Percentiles rank a stretch among this genome's conserved stretches.
These are phyloP conservation scores for Ectropis grisescens DNA, from an alignment of 1,140 invertebrate genomes.

Conservation along the genomic window DNA sequence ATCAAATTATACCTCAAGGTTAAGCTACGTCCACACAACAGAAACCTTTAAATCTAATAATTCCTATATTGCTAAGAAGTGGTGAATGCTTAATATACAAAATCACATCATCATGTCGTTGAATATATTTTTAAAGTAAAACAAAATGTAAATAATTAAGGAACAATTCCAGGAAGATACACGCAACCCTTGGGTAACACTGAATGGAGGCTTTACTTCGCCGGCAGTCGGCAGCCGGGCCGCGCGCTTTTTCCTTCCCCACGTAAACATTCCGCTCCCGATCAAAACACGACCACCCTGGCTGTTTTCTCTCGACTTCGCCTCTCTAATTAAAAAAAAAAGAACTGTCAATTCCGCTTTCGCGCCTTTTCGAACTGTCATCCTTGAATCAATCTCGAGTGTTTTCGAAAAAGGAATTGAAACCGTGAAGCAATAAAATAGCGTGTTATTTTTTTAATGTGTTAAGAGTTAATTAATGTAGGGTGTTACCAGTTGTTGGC, in stretches of 20 bases:
- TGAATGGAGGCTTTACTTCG: conserved; percentile 40
- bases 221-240: conserved; percentile 56
- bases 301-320: conserved; percentile 29
- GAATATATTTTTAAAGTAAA: too few species aligned
- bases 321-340: conserved; percentile 19
- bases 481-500: conserved; percentile 26
- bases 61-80: too few species aligned
- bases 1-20: too few species aligned
- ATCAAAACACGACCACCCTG: conserved; percentile 52
- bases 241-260: conserved; percentile 34
- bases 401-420: conserved; percentile 27
- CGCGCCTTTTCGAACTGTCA: conserved; percentile 37
- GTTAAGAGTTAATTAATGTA: conserved; percentile 16
- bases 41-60: too few species aligned
- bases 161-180: too few species aligned
- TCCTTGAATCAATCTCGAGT: conserved; percentile 4
- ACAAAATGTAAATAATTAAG: too few species aligned
- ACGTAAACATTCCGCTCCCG: too few species aligned
- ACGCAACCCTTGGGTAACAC: conserved; percentile 6
- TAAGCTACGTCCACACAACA: too few species aligned
- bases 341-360: conserved; percentile 22
- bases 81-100: too few species aligned
- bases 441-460: conserved; percentile 37
- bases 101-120: too few species aligned
- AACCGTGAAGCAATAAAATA: conserved; percentile 35